A percentile compares a stretch with the other conserved stretches of the same genome.
These are phyloP conservation scores for Monomorium pharaonis DNA, from an alignment of 1,140 invertebrate genomes.

Conservation along the genomic window DNA sequence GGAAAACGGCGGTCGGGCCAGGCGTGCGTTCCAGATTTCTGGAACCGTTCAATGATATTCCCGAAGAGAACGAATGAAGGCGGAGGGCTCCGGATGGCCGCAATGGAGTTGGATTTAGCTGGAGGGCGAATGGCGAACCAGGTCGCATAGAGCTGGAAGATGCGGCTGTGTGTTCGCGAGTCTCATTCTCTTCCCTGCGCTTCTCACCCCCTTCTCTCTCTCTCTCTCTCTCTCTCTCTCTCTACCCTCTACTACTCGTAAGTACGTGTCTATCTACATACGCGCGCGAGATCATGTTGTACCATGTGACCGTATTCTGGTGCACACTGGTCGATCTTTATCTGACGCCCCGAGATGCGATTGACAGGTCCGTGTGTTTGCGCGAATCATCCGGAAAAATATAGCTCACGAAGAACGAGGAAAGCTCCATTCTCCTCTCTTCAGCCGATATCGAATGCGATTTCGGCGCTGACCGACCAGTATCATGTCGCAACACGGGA, in stretches of 20 bases:
- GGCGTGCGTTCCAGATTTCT: constrained; percentile 73
- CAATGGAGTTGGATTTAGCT: constrained; percentile 77
- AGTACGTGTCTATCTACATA: constrained; percentile 49
- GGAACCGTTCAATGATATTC: constrained; percentile 75
- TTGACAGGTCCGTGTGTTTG: constrained; percentile 48
- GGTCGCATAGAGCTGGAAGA: constrained; percentile 64
- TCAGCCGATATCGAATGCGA: constrained; percentile 51
- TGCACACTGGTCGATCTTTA: constrained; percentile 41
- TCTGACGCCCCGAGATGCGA: constrained; percentile 46
- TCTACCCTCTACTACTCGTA: neutral
- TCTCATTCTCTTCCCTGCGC: constrained; percentile 64
- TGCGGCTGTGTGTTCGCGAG: constrained; percentile 61
- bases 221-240: neutral
- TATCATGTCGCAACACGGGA: constrained; percentile 31
- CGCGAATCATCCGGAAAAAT: constrained; percentile 48
- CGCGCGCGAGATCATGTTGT: constrained; percentile 35
- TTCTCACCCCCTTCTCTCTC: neutral
- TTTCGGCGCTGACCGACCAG: constrained; percentile 60
- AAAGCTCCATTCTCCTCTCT: constrained; percentile 5
- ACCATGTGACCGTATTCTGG: constrained; percentile 26
- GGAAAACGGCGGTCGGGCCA: neutral
- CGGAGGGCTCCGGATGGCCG: constrained; percentile 71
- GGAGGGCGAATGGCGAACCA: constrained; percentile 68
- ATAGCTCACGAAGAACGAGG: constrained; percentile 34
- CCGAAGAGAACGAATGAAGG: constrained; percentile 71